Percentiles rank a stretch among this genome's conserved stretches.
These are phyloP conservation scores for Ectropis crepuscularia DNA, from an alignment of 2,888 invertebrate species.

Conservation along the genomic window DNA sequence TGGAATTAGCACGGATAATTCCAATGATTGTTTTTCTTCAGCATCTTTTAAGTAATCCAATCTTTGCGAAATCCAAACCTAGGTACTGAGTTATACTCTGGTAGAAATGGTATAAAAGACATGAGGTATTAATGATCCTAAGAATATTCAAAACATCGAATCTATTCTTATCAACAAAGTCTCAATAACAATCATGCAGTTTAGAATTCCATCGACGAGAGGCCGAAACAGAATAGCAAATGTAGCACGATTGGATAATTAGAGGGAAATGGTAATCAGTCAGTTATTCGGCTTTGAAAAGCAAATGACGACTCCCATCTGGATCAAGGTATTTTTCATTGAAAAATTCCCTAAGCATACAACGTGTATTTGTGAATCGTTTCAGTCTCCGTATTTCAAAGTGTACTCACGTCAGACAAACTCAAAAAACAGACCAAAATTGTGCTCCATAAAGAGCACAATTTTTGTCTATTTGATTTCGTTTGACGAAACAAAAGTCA, in stretches of 20 bases:
- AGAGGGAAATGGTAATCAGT: conserved; percentile 33
- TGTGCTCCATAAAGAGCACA: no score
- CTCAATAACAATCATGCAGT: conserved; percentile 2
- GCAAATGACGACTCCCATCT: conserved; percentile 17
- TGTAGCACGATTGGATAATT: conserved; percentile 30
- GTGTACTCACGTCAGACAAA: background rate
- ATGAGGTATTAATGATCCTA: no score
- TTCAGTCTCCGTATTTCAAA: background rate
- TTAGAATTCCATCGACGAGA: conserved; percentile 17
- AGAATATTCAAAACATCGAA: background rate
- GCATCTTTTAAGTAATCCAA: no score
- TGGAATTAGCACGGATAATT: no score
- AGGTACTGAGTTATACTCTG: no score
- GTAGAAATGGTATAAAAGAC: no score
- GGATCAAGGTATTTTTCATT: conserved; percentile 18
- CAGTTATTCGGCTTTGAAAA: conserved; percentile 21
- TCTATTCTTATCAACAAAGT: background rate
- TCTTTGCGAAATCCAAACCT: no score
- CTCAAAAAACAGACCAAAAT: background rate
- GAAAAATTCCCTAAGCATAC: background rate
- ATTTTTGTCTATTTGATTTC: no score
- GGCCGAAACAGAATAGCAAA: conserved; percentile 24
- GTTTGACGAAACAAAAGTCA: no score
- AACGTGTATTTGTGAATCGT: background rate
- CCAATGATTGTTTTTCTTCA: no score